A percentile compares a stretch with the other conserved stretches of the same genome.
Conservation (phyloP, 2,797 vertebrate genomes). For the Perodicticus potto region DNA sequence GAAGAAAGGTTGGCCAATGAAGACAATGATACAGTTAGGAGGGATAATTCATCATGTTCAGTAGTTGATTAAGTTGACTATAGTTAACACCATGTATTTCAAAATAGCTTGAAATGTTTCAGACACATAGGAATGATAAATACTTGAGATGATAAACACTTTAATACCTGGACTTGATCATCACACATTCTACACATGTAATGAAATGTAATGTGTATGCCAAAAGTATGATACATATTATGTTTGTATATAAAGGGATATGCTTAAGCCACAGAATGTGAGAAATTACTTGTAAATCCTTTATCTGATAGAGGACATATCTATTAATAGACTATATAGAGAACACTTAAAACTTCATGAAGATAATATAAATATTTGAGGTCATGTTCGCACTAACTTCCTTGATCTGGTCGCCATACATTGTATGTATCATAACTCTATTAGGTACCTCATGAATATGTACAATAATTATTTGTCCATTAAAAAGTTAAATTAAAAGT, state of each 20-base stretch:
- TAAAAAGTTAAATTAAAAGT: not conserved
- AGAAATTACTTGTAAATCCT: too few species aligned
- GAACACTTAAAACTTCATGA: not conserved
- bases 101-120: not conserved
- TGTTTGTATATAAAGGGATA: not conserved
- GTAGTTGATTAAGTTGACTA: not conserved
- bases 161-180: not conserved
- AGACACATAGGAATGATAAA: not conserved
- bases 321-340: not conserved
- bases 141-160: not conserved
- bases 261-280: not conserved
- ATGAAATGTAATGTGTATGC: not conserved
- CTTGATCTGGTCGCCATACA: not conserved
- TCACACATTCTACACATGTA: not conserved
- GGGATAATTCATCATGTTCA: not conserved
- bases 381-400: not conserved
- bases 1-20: not conserved
- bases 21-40: too few species aligned
- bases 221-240: not conserved
- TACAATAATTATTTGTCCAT: not conserved
- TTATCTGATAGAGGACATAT: too few species aligned
- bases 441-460: not conserved
- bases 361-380: not conserved
- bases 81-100: not conserved
- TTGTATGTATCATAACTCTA: not conserved